Base-by-base conservation (phyloP, 2,113 vertebrate genomes). In the Cheilinus undulatus region DNA sequence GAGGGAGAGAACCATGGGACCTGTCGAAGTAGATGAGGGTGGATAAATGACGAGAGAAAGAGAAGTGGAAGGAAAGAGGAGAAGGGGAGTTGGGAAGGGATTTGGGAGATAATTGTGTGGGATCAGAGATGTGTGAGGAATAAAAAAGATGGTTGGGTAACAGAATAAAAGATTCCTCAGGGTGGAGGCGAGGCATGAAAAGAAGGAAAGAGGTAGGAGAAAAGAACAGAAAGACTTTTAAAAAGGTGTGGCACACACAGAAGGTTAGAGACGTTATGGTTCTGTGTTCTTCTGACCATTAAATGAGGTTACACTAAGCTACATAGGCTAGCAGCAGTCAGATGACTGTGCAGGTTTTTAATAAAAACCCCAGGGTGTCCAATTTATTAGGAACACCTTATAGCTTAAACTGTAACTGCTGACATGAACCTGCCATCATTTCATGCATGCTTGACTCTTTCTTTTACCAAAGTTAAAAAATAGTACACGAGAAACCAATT, bases 101-200 rank as follows among this genome's bases (percentile, higher is more conserved):
- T 79, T 78, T 72, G 70, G 59, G 71, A 74, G 69, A 73, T 30
- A 56, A 78, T 65, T 66, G 63, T 36, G 68, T 76, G 63, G 64
- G 68, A 78, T 66, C 73, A 60, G 70, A 76, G 49, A 76, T 82
- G 80, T 81, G 66, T 51, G 49, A 64, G 26, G 72, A 82, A 84
- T 51, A 49, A 34, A 64, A 63, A 75, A 52, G 43, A 49, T 49
- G 54, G 48, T 12, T 56, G 64, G 20, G 40, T 71, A 57, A 54
- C 4, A 0, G 19, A 51, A 20, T 24, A 34, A 60, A 59, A 63
- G 26, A 58, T 38, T 63, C 22, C 10, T 32, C 17, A 13, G 68
- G 40, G 43, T 27, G 23, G 63, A 17, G 34, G 30, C 42, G 62
- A 12, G 34, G 30, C 42, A 69, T n/a, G 48, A 24, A 14, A 69